Base-by-base conservation (phyloP, 2,113 vertebrate species). In the Prinia subflava region DNA sequence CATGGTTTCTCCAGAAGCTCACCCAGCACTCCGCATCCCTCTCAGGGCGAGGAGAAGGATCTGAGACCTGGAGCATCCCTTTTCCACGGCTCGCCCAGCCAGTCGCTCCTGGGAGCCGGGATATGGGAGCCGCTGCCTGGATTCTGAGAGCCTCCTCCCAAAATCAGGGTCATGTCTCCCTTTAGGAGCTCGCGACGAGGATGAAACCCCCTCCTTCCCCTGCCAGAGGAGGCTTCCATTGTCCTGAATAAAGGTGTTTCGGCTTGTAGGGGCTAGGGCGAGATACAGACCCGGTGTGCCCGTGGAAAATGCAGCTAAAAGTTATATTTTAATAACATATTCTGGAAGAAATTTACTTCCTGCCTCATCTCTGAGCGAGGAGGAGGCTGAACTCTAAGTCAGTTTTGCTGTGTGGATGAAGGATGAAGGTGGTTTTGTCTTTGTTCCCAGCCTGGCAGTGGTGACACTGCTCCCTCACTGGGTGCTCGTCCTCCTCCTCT, bases 81-180 rank as follows among this genome's bases (percentile, higher is more conserved):
- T 6, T 1, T 0, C 68, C 15, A 0, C 9, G 76, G 64, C 21
- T 53, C 6, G 10, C 52, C 28, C 52, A 12, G 52, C 52, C 52
- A 10, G 28, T 12, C 30, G 55, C 20, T 70, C 25, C 65, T 6
- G 46, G 50, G 27, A 78, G n/a, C n/a, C 1, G 18, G 78, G 59
- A 30, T 47, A 15, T 4, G 56, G 41, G 31, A 75, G n/a, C 28
- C 2, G 24, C 64, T 62, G 59, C 80, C 70, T 7, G 53, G 5
- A 55, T 78, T 39, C 73, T 4, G 23, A 2, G 59, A 39, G 24
- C 59, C 35, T 70, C 20, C 52, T 86, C 59, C 90, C 59, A 96
- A 95, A 96, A 62, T 93, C 80, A 55, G 83, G 86, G 94, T 94
- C 92, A 87, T 96, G 92, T 62, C 94, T 95, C 94, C 91, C 95